Conservation (phyloP, 2,797 vertebrate species). For the Aotus griseimembra region DNA sequence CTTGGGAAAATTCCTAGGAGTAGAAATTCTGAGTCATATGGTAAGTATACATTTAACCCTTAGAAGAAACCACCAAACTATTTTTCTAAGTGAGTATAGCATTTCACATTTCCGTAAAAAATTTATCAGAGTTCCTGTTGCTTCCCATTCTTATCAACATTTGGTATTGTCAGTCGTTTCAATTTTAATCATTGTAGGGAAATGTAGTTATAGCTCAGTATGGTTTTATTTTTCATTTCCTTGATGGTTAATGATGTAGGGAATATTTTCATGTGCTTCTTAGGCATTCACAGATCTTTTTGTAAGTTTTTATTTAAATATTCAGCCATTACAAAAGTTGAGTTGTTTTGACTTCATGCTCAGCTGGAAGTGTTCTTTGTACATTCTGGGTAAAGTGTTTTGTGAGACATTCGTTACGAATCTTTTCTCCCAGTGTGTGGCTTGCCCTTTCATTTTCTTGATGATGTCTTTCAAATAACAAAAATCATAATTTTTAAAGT, state of each 20-base stretch:
- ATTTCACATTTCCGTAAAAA: neutral
- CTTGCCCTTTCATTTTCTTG: neutral
- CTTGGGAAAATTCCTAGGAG: neutral
- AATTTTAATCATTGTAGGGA: neutral
- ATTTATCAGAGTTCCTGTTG: neutral
- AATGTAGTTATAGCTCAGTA: neutral
- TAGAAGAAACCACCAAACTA: neutral
- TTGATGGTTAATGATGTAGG: neutral
- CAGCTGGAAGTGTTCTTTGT: neutral
- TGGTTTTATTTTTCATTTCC: slow-evolving; percentile 30
- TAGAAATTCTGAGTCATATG: neutral
- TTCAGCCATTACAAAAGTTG: neutral
- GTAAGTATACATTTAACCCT: neutral
- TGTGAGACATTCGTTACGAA: neutral
- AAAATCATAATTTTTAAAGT: neutral
- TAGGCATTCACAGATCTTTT: neutral
- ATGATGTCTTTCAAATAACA: neutral
- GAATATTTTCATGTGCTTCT: slow-evolving; percentile 28
- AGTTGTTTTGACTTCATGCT: neutral
- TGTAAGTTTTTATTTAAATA: slow-evolving; percentile 50
- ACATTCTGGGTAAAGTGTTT: neutral
- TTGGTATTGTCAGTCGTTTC: neutral
- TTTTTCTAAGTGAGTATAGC: neutral
- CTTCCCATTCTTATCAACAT: neutral
- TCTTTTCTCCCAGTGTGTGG: neutral